Base-by-base conservation (phyloP, 37 sponge, comb jelly and placozoan species). In the Dysidea cf. avara region DNA sequence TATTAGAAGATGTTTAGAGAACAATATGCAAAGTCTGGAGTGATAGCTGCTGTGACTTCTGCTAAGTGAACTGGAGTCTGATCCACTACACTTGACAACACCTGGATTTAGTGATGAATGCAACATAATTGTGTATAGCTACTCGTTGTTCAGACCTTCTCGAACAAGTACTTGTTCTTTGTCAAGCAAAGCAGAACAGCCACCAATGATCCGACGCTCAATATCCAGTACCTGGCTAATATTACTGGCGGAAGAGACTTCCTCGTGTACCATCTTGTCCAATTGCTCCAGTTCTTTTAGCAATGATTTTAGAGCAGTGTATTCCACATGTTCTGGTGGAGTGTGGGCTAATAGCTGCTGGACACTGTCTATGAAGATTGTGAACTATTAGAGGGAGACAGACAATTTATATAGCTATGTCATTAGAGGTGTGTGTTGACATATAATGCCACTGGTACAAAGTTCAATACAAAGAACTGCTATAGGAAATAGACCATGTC, bases 331-430 rank as follows among this genome's bases (percentile, higher is more conserved):
- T 20, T 85, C 86, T 7, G 54, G 36, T 7, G 73, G 79, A 13
- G 86, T 85, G 80, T 85, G 69, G 6, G 86, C 67, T 17, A 49
- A 29, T 21, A 85, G 75, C 75, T 85, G 80, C 50, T 85, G 74
- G 2, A 85, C 53, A 37, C 79, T 80, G 35, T 72, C 31, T 3
- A 85, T 74, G 66, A 60, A 79, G 52, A 55, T 17, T 24, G 74
- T 18, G 6, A 79, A 66, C 79, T 78, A 30, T 21, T 30, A 39
- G 21, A 52, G 62, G 48, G 60, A 48, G n/a, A n/a, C n/a, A n/a
- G n/a, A n/a, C n/a, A n/a, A n/a, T n/a, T n/a, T n/a, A n/a, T n/a
- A n/a, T n/a, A n/a, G n/a, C n/a, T n/a, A n/a, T n/a, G n/a, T n/a
- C n/a, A n/a, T n/a, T n/a, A n/a, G n/a, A n/a, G n/a, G n/a, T n/a